phyloP scores from a whole-genome alignment of 1,140 invertebrate species.

The Panagrolaimus sp. region DNA sequence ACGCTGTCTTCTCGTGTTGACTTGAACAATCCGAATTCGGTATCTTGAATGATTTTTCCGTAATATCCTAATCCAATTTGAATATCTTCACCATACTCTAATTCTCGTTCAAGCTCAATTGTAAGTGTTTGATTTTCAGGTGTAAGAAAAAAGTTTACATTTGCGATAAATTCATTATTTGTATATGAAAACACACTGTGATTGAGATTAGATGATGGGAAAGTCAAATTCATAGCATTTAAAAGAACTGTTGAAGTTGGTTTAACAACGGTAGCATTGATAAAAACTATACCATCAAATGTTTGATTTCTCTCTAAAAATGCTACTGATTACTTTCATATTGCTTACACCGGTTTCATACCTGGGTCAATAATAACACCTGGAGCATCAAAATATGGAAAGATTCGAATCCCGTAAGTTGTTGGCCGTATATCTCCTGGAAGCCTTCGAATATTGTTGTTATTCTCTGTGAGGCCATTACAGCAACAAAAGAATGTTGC shows the following conservation, averaged over 20 bases:
- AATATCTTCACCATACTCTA: not conserved
- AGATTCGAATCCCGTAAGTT: not conserved
- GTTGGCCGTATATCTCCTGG: not conserved
- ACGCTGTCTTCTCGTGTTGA: not conserved
- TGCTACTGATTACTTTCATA: not conserved
- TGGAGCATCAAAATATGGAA: not conserved
- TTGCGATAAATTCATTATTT: not conserved
- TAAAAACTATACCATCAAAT: not conserved
- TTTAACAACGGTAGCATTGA: not conserved
- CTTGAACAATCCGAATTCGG: not conserved
- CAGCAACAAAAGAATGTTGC: too few species aligned
- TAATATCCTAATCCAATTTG: not conserved
- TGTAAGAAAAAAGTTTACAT: not conserved
- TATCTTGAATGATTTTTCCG: not conserved
- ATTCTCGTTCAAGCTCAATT: not conserved
- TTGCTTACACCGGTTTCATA: not conserved
- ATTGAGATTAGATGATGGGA: not conserved
- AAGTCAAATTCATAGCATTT: not conserved
- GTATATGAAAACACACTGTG: not conserved
- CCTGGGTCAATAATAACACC: too few species aligned
- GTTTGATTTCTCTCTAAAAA: not conserved
- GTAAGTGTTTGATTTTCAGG: not conserved
- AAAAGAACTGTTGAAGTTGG: conserved; percentile 1
- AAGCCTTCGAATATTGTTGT: not conserved
- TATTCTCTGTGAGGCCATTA: too few species aligned